Conservation (phyloP, 1,140 invertebrate species). For the Dufourea novaeangliae region DNA sequence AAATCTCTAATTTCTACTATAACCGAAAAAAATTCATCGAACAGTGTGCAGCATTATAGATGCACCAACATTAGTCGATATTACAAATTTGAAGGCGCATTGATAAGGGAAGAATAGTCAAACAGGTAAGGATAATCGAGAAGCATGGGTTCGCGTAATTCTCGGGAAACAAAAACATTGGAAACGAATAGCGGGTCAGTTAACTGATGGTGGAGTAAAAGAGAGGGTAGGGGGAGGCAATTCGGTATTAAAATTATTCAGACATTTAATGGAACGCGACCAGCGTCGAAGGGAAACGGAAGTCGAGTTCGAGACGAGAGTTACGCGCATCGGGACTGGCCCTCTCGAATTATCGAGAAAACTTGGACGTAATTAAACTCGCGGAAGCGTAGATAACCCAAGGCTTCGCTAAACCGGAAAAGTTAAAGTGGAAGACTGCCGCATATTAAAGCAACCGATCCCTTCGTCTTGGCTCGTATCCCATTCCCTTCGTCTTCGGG, state of each 20-base stretch:
- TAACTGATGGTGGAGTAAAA: background rate
- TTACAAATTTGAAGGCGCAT: slow-evolving; percentile 34
- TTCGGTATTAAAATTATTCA: slow-evolving; percentile 60
- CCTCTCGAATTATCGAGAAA: slow-evolving; percentile 77
- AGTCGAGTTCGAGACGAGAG: slow-evolving; percentile 56
- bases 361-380: slow-evolving; percentile 78
- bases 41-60: slow-evolving; percentile 10
- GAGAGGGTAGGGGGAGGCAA: background rate
- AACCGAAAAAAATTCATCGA: background rate
- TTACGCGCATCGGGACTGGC: slow-evolving; percentile 67
- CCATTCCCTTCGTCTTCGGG: slow-evolving; percentile 20
- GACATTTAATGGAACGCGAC: slow-evolving; percentile 49
- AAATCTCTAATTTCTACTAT: slow-evolving; percentile 1
- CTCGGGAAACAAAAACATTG: slow-evolving; percentile 38
- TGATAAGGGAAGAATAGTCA: slow-evolving; percentile 30
- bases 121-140: slow-evolving; percentile 28
- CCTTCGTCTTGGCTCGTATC: slow-evolving; percentile 41
- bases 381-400: slow-evolving; percentile 74
- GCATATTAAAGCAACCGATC: slow-evolving; percentile 69
- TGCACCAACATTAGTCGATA: slow-evolving; percentile 33
- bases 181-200: slow-evolving; percentile 27
- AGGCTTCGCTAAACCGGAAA: slow-evolving; percentile 72
- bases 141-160: slow-evolving; percentile 7
- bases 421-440: slow-evolving; percentile 75
- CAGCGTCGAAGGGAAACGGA: slow-evolving; percentile 46